Percentiles rank a stretch among this genome's conserved stretches.
Conservation (phyloP, 2,888 invertebrate species). For the Cosmia pyralina region DNA sequence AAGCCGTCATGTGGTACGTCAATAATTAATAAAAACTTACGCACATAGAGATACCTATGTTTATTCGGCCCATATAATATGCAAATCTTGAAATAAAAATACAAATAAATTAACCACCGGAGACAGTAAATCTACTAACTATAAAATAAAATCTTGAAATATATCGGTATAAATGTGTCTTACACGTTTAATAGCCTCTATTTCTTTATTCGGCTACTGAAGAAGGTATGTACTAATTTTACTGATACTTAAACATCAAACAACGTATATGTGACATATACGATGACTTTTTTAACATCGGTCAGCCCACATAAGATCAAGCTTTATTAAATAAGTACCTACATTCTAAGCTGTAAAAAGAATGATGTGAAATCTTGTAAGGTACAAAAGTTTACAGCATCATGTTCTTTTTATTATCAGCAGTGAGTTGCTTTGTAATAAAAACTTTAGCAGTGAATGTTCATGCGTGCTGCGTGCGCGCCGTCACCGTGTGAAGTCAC, state of each 20-base stretch:
- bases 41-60: conserved; percentile 38
- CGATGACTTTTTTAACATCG: conserved; percentile 61
- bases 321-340: conserved; percentile 25
- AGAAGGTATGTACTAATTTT: conserved; percentile 73
- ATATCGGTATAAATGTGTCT: conserved; percentile 82
- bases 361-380: conserved; percentile 23
- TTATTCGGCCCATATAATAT: conserved; percentile 74
- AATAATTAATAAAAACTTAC: conserved; percentile 40
- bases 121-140: conserved; percentile 80
- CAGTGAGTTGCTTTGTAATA: conserved; percentile 60
- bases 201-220: conserved; percentile 85
- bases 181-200: conserved; percentile 79
- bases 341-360: conserved; percentile 24
- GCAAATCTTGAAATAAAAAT: conserved; percentile 76
- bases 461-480: conserved; percentile 54
- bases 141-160: conserved; percentile 82
- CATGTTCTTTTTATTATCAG: conserved; percentile 46
- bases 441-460: conserved; percentile 64
- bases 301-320: conserved; percentile 57
- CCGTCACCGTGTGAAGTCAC: conserved; percentile 74
- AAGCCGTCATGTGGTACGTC: conserved; percentile 14
- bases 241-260: conserved; percentile 65
- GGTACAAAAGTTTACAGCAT: conserved; percentile 17
- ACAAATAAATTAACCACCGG: conserved; percentile 76
- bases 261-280: conserved; percentile 63